A percentile compares a stretch with the other conserved stretches of the same genome.
Conservation (phyloP, 2,113 vertebrate genomes). For the Prunella fulvescens region DNA sequence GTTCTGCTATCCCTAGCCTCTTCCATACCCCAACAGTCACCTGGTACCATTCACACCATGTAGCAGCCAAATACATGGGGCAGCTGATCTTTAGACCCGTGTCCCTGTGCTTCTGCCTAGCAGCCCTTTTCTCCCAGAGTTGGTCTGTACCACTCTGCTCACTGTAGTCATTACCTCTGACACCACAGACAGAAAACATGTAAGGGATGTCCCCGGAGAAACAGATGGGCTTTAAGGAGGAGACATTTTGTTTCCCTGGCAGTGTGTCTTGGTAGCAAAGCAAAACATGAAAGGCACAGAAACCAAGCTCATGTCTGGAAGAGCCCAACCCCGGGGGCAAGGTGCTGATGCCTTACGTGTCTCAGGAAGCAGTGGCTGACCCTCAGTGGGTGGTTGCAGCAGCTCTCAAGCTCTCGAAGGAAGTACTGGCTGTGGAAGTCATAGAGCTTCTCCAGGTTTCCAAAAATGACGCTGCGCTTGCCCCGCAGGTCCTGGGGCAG, state of each 20-base stretch:
- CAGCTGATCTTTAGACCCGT: not conserved
- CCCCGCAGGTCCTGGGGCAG: constrained; percentile 93
- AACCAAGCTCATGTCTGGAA: fast-evolving
- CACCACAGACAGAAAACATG: not conserved
- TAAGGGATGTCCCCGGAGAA: not conserved
- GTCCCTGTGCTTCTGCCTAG: not conserved
- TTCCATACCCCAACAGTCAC: fast-evolving
- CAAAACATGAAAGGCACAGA: not conserved
- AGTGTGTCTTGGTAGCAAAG: not conserved
- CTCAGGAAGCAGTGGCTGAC: constrained; percentile 92
- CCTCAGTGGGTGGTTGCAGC: constrained; percentile 87
- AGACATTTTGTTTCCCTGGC: not conserved
- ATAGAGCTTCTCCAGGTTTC: constrained; percentile 92
- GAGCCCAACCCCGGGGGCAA: fast-evolving
- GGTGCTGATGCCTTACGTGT: constrained; percentile 77
- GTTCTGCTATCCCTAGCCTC: not conserved
- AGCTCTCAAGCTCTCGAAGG: constrained; percentile 90
- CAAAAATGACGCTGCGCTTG: constrained; percentile 88
- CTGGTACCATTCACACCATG: not conserved
- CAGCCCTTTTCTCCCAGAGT: not conserved
- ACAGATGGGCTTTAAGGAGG: not conserved
- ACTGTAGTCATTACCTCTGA: not conserved
- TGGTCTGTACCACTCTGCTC: not conserved
- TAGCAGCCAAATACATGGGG: not conserved
- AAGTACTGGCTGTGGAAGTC: constrained; percentile 96